Evolutionary conservation across 2,888 invertebrate genomes (phyloP).

Genomic region (Drosophila nr. perissopoda): DNA sequence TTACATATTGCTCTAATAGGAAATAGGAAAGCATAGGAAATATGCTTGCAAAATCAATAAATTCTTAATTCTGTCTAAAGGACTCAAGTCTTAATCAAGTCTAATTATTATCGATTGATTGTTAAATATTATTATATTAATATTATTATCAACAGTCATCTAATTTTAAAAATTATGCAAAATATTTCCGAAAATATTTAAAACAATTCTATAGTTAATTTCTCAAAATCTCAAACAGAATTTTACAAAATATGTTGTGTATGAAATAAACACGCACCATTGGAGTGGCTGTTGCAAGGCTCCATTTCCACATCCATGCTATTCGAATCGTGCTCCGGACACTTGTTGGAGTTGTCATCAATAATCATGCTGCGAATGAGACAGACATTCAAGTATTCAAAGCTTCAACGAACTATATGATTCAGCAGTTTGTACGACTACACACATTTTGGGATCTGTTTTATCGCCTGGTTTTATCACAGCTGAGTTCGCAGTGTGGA

Average conservation of each 20-base stretch:
- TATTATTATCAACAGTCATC: background rate
- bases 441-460: constrained; percentile 75
- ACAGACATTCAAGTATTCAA: background rate
- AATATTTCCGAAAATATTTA: background rate
- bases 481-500: constrained; percentile 79
- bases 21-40: too few relatives aligned
- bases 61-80: background rate
- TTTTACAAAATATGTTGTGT: background rate
- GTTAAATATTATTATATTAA: too few relatives aligned
- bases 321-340: constrained; percentile 82
- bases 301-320: constrained; percentile 85
- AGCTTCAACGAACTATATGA: background rate
- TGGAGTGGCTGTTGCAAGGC: constrained; percentile 84
- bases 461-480: constrained; percentile 83
- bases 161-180: background rate
- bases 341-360: constrained; percentile 86
- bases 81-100: background rate
- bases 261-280: constrained; percentile 66
- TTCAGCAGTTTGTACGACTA: background rate
- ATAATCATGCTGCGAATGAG: constrained; percentile 86
- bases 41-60: background rate
- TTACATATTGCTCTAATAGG: background rate
- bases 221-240: background rate
- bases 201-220: background rate
- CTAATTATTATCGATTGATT: too few relatives aligned